Conservation (phyloP, 2,113 vertebrate species). For the Siniperca chuatsi region DNA sequence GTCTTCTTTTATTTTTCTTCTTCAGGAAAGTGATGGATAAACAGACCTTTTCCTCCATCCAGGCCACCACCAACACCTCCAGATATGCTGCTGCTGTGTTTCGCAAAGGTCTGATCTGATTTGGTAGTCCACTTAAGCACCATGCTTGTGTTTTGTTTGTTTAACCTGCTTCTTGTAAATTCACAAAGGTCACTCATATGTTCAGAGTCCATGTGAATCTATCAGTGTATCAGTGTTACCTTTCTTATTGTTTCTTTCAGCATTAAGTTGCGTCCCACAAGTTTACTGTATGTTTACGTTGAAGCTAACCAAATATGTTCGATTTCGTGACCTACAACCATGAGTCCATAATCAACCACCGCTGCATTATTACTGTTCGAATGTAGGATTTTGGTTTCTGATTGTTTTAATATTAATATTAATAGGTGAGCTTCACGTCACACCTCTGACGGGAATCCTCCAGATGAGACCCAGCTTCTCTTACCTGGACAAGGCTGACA, state of each 20-base stretch:
- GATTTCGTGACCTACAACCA: neutral
- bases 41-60: conserved; percentile 95
- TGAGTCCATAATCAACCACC: neutral
- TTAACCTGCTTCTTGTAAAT: conserved; percentile 18
- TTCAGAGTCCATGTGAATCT: conserved; percentile 24
- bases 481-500: conserved; percentile 96
- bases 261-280: neutral
- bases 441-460: conserved; percentile 95
- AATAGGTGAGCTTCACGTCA: conserved; percentile 96
- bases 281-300: neutral
- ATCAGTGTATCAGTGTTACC: neutral
- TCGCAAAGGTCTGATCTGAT: conserved; percentile 88
- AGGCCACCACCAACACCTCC: conserved; percentile 93
- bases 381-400: neutral
- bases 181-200: conserved; percentile 22
- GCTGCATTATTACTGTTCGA: neutral
- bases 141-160: neutral
- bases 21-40: conserved; percentile 98
- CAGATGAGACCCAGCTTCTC: conserved; percentile 97
- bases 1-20: conserved; percentile 14
- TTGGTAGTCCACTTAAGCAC: rapidly evolving
- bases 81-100: conserved; percentile 96
- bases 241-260: neutral
- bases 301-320: neutral
- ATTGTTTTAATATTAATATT: conserved; percentile 1